phyloP scores from a whole-genome alignment of 2,113 vertebrate species.

The Gulo gulo region DNA sequence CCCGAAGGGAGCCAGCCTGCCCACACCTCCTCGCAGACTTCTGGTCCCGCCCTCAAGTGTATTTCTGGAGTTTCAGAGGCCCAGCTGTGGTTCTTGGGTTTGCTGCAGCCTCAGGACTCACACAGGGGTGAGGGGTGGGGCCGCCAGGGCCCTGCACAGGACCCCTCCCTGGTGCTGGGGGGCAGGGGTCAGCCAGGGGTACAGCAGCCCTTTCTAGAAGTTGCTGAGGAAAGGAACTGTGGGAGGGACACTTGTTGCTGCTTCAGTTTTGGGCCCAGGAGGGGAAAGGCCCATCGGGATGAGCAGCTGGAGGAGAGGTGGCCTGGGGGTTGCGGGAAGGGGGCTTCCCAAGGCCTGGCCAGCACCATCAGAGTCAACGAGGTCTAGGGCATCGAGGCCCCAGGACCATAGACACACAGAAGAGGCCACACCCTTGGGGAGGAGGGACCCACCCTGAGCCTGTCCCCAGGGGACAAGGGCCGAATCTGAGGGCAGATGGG shows the following conservation, averaged over 20 bases:
- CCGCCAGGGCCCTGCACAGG: not conserved
- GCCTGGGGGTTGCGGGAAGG: not conserved
- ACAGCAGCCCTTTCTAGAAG: not conserved
- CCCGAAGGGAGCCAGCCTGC: not conserved
- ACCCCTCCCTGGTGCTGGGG: not conserved
- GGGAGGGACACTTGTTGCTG: not conserved
- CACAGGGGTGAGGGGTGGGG: not conserved
- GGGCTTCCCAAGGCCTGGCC: not conserved
- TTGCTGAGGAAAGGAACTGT: not conserved
- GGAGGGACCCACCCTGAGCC: not conserved
- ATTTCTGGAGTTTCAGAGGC: not conserved
- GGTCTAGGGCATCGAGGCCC: too few relatives aligned
- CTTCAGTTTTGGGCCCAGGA: not conserved
- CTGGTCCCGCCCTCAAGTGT: fast-evolving
- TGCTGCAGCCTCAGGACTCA: not conserved
- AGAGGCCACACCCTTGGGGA: not conserved
- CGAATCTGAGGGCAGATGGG: fast-evolving
- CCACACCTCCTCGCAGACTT: not conserved
- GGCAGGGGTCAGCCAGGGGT: not conserved
- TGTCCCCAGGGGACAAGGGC: not conserved
- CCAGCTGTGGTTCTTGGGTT: not conserved
- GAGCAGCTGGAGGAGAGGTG: not conserved
- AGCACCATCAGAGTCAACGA: fast-evolving
- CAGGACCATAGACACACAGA: not conserved
- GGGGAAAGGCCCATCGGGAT: not conserved